Percentiles rank a stretch among this genome's conserved stretches.
phyloP scores from a whole-genome alignment of 2,797 vertebrate genomes.

The Apogon talboti region DNA sequence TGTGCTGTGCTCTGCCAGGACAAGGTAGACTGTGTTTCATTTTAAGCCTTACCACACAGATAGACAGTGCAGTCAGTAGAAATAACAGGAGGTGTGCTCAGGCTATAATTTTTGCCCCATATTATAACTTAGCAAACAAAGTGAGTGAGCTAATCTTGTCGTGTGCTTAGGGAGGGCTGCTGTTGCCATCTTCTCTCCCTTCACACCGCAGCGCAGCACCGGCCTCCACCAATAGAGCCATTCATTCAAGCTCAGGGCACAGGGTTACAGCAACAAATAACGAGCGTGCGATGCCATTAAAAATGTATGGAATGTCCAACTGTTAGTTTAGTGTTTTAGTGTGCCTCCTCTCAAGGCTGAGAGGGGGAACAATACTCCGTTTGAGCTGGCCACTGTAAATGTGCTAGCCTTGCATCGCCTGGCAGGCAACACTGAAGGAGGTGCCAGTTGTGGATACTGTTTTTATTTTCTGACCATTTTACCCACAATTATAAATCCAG shows the following conservation, averaged over 20 bases:
- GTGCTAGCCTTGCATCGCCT: constrained; percentile 65
- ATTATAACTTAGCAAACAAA: constrained; percentile 71
- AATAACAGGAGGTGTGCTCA: constrained; percentile 65
- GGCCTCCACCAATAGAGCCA: constrained; percentile 85
- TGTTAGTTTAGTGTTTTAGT: constrained; percentile 89
- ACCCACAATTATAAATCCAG: constrained; percentile 76
- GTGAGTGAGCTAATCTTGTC: constrained; percentile 74
- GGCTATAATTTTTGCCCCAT: constrained; percentile 63
- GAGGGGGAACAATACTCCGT: constrained; percentile 80
- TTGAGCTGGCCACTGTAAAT: constrained; percentile 77
- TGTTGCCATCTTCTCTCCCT: constrained; percentile 66
- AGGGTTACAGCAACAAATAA: constrained; percentile 94
- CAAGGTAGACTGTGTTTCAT: constrained; percentile 51
- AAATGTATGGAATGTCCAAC: constrained; percentile 92
- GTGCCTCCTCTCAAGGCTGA: constrained; percentile 79
- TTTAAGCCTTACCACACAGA: constrained; percentile 53
- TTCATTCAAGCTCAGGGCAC: constrained; percentile 85
- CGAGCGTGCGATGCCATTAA: constrained; percentile 86
- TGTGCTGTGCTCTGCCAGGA: constrained; percentile 26
- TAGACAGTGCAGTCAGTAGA: constrained; percentile 43
- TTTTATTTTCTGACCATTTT: constrained; percentile 75
- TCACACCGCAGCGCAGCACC: constrained; percentile 66
- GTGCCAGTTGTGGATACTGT: constrained; percentile 73
- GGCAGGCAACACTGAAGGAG: constrained; percentile 57
- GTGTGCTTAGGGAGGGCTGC: constrained; percentile 67